Evolutionary conservation across 2,888 invertebrate species (phyloP), one percentile per base, ranked within the genome.

Genomic region (Melinaea marsaeus): DNA sequence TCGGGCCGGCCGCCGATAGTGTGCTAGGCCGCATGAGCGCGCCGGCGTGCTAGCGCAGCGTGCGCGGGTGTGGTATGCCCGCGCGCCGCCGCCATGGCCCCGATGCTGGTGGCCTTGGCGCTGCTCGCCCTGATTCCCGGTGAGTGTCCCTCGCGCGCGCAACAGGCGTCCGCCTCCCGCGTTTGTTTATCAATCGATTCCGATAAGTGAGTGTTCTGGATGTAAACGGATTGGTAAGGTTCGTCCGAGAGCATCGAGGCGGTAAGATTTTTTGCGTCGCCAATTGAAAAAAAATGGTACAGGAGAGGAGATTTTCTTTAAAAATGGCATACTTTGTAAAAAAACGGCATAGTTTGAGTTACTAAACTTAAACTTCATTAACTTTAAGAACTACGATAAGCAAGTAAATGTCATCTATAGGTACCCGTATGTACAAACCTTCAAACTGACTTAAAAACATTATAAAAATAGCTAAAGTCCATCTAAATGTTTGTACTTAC

Each of bases 11-110:
- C 80, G 85, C 79, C 76, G 77, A 80, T 70, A 71, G 69, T 69
- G 72, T 75, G 67, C 76, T 72, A 75, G 83, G 83, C 83, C 85
- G 88, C 84, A 88, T 87, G 86, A 86, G 85, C 84, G 86, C 86
- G 87, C 79, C 85, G 79, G 81, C 81, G 86, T 88, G 88, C 86
- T 89, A 88, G 88, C 88, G 88, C 86, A 83, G 85, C 85, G 86
- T 82, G 88, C 88, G 88, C 89, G 88, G 87, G 88, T 87, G 89
- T 87, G 88, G 86, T 88, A 88, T 88, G 89, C 88, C 89, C 89
- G 89, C 89, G 89, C 89, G 84, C 80, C 82, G 82, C 85, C 81
- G 87, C 80, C 80, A 89, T 88, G 89, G 86, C 83, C 87, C 81
- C 83, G 76, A 72, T 89, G 78, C 76, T 88, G 83, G 84, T 79